These are phyloP conservation scores for Iguana delicatissima DNA, from an alignment of 2,797 vertebrate species.

Conservation along the genomic window DNA sequence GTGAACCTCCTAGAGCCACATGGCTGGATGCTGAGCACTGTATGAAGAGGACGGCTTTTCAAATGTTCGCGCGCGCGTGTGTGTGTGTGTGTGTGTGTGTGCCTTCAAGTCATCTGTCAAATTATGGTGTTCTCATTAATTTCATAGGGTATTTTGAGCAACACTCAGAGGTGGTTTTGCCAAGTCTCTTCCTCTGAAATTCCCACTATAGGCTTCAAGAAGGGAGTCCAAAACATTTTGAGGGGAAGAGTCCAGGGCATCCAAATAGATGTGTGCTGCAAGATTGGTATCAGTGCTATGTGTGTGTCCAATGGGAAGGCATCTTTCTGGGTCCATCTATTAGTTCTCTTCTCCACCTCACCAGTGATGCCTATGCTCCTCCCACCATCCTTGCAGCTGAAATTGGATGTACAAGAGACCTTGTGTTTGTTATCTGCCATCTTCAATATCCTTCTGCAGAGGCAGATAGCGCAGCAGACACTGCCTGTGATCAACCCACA, in stretches of 20 bases:
- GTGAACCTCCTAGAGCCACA: neutral
- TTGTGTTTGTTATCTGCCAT: slow-evolving; percentile 22
- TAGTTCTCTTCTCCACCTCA: neutral
- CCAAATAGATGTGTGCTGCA: neutral
- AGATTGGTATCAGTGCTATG: neutral
- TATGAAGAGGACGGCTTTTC: neutral
- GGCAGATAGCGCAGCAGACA: neutral
- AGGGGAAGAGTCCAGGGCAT: neutral
- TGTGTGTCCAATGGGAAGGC: neutral
- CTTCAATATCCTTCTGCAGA: slow-evolving; percentile 33
- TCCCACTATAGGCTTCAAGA: neutral
- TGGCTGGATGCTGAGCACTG: neutral
- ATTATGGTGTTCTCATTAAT: too few relatives aligned
- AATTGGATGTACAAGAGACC: neutral
- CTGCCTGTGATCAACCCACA: neutral
- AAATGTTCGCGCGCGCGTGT: neutral
- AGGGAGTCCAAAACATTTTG: neutral
- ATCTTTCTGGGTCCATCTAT: neutral
- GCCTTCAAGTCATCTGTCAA: too few relatives aligned
- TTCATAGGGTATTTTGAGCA: too few relatives aligned
- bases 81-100: too few relatives aligned
- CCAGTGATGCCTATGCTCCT: neutral
- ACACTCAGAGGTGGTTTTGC: too few relatives aligned
- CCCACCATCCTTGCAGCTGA: neutral
- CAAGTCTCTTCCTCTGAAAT: too few relatives aligned